Evolutionary conservation across 2,113 vertebrate genomes (phyloP), one percentile per base, ranked within the genome.

Genomic region (Falco punctatus): DNA sequence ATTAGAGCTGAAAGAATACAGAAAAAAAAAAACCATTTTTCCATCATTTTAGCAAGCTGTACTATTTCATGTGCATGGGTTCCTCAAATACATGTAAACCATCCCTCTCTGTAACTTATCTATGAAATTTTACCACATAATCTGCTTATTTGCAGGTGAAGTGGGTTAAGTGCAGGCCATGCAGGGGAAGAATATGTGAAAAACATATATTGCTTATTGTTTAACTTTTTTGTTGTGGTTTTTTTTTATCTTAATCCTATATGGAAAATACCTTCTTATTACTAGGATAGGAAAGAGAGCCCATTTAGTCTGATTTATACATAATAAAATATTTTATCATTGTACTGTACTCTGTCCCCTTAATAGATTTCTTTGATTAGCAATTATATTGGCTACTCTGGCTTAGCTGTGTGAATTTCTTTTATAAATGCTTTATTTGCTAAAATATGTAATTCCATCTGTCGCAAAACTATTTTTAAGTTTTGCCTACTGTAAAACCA

Each of bases 371-470:
- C 57, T 58, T 49, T 48, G 0, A 67, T 81, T 74, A 85, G 9
- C 28, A 33, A 88, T 90, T 92, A 57, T 72, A 54, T 73, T 66
- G 42, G 14, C 51, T 88, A n/a, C 13, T 88, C 46, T 58, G 62
- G 44, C 54, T 92, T 83, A 86, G 30, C 75, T 70, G 5, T 48
- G 23, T 79, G 46, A 73, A 40, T 65, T 88, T 55, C 48, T 51
- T 93, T 88, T 75, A 51, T 64, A 90, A 85, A 79, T 51, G 11
- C n/a, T 85, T 85, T 87, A 44, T 88, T 90, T 93, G 49, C 62
- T 90, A 62, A 93, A 86, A 81, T 62, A 77, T 4, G 5, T 35
- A 26, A 49, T 92, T 84, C 55, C 11, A 55, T 81, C 35, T 81
- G 51, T 75, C 73, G 46, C 38, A 54, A 71, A 92, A 67, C 24